Evolutionary conservation across 1,140 invertebrate genomes (phyloP).

Genomic region (Drosophila pandora): DNA sequence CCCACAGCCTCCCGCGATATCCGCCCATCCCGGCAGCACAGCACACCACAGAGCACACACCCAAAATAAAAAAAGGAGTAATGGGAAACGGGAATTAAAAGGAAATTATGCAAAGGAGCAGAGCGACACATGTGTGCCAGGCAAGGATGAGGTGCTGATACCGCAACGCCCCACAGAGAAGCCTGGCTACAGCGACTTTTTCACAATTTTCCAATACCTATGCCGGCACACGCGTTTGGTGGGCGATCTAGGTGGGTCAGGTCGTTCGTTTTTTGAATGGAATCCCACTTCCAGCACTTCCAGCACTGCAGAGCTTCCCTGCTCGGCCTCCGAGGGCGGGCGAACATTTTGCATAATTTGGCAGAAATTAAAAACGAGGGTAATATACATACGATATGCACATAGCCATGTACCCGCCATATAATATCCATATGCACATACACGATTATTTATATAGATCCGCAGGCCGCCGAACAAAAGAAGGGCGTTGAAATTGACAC

Average conservation of each 20-base stretch:
- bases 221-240: constrained; percentile 20
- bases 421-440: constrained; percentile 44
- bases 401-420: constrained; percentile 34
- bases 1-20: constrained; percentile 20
- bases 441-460: constrained; percentile 43
- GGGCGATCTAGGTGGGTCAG: constrained; percentile 45
- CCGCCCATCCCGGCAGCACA: constrained; percentile 15
- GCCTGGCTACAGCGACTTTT: constrained; percentile 15
- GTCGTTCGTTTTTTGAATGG: constrained; percentile 4
- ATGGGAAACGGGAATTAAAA: constrained; percentile 17
- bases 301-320: constrained; percentile 15
- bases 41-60: constrained; percentile 48
- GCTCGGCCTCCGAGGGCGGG: constrained; percentile 33
- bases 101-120: constrained; percentile 26
- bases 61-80: constrained; percentile 46
- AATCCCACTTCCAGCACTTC: constrained; percentile 3
- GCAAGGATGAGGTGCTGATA: constrained; percentile 73
- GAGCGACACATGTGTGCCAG: constrained; percentile 31
- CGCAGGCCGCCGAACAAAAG: constrained; percentile 60
- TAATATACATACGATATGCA: constrained; percentile 67
- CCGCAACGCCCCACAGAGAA: constrained; percentile 61
- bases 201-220: constrained; percentile 61
- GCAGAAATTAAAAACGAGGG: constrained; percentile 79
- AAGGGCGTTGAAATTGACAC: constrained; percentile 81
- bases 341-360: constrained; percentile 72